phyloP scores from a whole-genome alignment of 2,797 vertebrate species.

The Pipistrellus pipistrellus region DNA sequence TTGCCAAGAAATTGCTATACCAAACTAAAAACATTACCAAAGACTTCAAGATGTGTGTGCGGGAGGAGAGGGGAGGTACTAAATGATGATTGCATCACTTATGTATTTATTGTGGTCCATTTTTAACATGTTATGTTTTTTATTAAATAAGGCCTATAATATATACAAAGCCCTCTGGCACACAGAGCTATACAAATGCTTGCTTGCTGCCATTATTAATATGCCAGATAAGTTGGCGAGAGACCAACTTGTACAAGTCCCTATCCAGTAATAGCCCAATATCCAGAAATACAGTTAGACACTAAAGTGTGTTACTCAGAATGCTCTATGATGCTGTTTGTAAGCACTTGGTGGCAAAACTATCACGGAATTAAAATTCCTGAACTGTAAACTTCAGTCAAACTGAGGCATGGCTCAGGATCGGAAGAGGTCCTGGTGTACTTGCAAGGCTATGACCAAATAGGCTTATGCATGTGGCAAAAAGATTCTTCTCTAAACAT shows the following conservation, averaged over 20 bases:
- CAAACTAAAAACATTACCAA: constrained; percentile 36
- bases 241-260: constrained; percentile 12
- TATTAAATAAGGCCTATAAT: constrained; percentile 62
- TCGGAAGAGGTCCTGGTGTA: neutral
- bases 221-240: constrained; percentile 43
- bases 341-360: constrained; percentile 32
- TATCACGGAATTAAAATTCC: constrained; percentile 37
- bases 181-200: neutral
- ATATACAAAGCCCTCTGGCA: constrained; percentile 40
- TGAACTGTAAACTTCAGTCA: neutral
- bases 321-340: neutral
- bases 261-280: neutral
- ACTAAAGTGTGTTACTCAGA: neutral
- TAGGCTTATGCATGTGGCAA: neutral
- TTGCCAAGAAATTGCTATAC: constrained; percentile 66
- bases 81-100: constrained; percentile 11
- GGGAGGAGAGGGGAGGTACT: neutral
- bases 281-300: constrained; percentile 38
- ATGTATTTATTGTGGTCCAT: neutral
- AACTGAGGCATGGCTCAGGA: neutral
- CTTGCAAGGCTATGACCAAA: neutral
- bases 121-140: constrained; percentile 59
- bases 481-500: neutral
- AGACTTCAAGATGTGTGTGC: constrained; percentile 1
- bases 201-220: constrained; percentile 48